phyloP scores from a whole-genome alignment of 2,797 vertebrate genomes.

The Sylvia borin region DNA sequence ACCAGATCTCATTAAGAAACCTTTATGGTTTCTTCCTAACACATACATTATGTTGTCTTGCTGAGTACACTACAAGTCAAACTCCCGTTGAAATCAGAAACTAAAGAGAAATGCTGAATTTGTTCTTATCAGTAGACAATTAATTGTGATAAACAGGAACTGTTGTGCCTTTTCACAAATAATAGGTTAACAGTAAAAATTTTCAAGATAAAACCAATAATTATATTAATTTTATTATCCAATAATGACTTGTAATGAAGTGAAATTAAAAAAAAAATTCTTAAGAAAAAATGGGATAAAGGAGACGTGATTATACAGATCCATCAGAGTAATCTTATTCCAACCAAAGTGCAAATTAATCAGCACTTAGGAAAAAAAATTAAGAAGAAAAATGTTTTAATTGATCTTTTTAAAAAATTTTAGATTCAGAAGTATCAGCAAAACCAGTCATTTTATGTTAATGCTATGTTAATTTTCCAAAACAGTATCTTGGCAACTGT shows the following conservation, averaged over 20 bases:
- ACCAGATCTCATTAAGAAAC: not conserved
- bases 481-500: not conserved
- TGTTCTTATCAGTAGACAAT: not conserved
- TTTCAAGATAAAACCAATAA: not conserved
- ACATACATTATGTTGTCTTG: not conserved
- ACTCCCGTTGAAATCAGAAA: not conserved
- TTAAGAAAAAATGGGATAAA: not conserved
- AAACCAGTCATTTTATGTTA: not conserved
- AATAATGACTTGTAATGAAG: not conserved
- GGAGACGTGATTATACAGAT: not conserved
- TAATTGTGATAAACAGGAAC: not conserved
- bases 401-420: not conserved
- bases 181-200: not conserved
- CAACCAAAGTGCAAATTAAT: not conserved
- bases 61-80: not conserved
- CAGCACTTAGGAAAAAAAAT: not conserved
- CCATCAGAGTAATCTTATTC: not conserved
- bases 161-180: not conserved
- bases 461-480: not conserved
- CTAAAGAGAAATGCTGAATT: not conserved
- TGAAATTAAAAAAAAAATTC: not conserved
- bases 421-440: not conserved
- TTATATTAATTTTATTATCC: not conserved
- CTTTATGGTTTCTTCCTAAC: not conserved
- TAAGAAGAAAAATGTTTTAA: not conserved